A percentile compares a stretch with the other conserved stretches of the same genome.
Evolutionary conservation across 2,888 invertebrate genomes (phyloP).

Genomic region (Yponomeuta sedellus): DNA sequence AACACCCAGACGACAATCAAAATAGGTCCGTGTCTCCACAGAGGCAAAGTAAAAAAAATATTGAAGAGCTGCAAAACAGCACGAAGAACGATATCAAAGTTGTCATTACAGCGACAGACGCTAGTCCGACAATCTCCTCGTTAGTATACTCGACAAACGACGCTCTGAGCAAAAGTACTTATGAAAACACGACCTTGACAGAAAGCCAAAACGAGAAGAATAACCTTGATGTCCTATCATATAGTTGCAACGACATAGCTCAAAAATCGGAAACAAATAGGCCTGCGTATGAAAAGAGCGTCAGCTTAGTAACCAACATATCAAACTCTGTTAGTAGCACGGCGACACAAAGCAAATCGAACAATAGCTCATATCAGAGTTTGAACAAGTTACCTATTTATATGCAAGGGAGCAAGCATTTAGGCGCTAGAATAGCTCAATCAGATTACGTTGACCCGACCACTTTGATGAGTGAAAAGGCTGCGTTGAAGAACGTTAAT

Average conservation of each 20-base stretch:
- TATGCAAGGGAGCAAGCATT: conserved; percentile 87
- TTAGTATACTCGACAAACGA: conserved; percentile 44
- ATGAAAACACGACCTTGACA: conserved; percentile 50
- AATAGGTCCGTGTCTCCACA: conserved; percentile 38
- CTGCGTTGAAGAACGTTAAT: conserved; percentile 72
- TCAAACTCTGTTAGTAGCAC: conserved; percentile 39
- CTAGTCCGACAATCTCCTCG: conserved; percentile 48
- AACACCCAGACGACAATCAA: conserved; percentile 56
- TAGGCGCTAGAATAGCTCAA: conserved; percentile 92
- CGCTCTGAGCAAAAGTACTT: conserved; percentile 58
- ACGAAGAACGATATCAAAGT: conserved; percentile 56
- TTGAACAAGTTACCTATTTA: conserved; percentile 76
- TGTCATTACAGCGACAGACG: conserved; percentile 55
- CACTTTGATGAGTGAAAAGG: conserved; percentile 74
- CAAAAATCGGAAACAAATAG: conserved; percentile 40
- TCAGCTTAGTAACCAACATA: conserved; percentile 51
- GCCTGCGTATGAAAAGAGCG: conserved; percentile 54
- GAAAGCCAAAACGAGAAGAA: conserved; percentile 61
- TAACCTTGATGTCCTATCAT: conserved; percentile 52
- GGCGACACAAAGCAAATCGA: conserved; percentile 53
- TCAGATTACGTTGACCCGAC: conserved; percentile 91
- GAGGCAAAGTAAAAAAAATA: conserved; percentile 26
- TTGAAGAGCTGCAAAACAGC: conserved; percentile 38
- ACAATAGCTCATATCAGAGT: conserved; percentile 57
- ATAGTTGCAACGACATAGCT: conserved; percentile 60